A percentile compares a stretch with the other conserved stretches of the same genome.
These are phyloP conservation scores for Corythucha ciliata DNA, from an alignment of 2,888 invertebrate genomes.

Conservation along the genomic window DNA sequence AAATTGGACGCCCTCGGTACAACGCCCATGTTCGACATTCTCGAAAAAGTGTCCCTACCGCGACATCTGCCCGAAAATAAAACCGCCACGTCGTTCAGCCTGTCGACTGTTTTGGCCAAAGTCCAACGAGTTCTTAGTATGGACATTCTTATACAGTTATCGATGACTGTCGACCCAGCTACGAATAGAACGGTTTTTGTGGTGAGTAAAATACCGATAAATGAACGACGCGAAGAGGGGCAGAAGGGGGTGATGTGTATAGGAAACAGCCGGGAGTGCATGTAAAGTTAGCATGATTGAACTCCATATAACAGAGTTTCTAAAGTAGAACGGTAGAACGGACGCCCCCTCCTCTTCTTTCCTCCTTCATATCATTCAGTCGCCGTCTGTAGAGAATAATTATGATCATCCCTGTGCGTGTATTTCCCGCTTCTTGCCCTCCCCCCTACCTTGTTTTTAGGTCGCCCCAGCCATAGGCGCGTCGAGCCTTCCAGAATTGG, in stretches of 20 bases:
- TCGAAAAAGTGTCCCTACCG: constrained; percentile 31
- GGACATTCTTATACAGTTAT: constrained; percentile 34
- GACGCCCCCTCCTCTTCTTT: too few species aligned
- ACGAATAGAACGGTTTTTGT: constrained; percentile 28
- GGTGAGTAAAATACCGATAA: constrained; percentile 30
- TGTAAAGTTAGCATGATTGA: too few species aligned
- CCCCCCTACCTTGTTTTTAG: constrained; percentile 17
- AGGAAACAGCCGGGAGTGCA: too few species aligned
- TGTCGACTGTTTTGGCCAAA: constrained; percentile 33
- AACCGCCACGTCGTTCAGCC: constrained; percentile 28
- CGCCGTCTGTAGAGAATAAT: too few species aligned
- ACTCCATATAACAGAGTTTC: too few species aligned
- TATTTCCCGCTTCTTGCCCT: too few species aligned
- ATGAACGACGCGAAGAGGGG: not conserved
- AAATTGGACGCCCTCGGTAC: constrained; percentile 31
- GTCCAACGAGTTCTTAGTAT: constrained; percentile 34
- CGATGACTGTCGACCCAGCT: constrained; percentile 29
- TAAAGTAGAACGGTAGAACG: too few species aligned
- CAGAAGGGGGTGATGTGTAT: not conserved
- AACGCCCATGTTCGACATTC: constrained; percentile 32
- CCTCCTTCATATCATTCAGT: too few species aligned
- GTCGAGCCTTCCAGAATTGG: constrained; percentile 32
- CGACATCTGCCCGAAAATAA: constrained; percentile 27
- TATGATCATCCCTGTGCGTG: too few species aligned
- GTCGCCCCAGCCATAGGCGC: constrained; percentile 29